Base-by-base conservation (phyloP, 2,113 vertebrate genomes). In the Dipodomys spectabilis region DNA sequence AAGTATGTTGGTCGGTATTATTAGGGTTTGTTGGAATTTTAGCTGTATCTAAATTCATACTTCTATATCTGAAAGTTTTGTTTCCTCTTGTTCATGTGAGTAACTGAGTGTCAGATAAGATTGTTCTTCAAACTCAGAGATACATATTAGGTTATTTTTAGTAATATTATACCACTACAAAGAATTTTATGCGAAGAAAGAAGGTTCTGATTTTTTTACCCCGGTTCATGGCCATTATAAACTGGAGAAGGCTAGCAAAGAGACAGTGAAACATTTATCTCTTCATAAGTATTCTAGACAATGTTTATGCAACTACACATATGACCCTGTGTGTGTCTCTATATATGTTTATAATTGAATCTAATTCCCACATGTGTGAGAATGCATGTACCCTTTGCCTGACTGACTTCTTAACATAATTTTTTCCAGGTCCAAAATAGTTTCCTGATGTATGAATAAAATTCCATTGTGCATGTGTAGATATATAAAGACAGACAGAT, bases 91-190 rank as follows among this genome's bases (percentile, higher is more conserved):
- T 91, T 92, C 45, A 49, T 23, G 30, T 49, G 25, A 92, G 32
- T 9, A 64, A 19, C 7, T n/a, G 12, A 80, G 1, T 75, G 84
- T 73, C 13, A 20, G 25, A 6, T 62, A 27, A 78, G 19, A 60
- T 2, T 86, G 79, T 9, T 80, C 30, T 87, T 93, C 60, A 90
- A 44, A 53, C 90, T 91, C 15, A 90, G 32, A 45, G 22, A 72
- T 53, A 81, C 82, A 1, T 1, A 57, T 7, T 60, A 15, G 79
- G 3, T 44, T 81, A 16, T 64, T 7, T 64, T 72, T 90, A 32
- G 15, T 60, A 86, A 88, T 23, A 18, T 18, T 88, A 79, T 6
- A 3, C 2, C 39, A 20, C 25, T n/a, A 35, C 23, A 57, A 65
- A 23, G 39, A 20, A 60, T 64, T 30, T 74, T 7, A 53, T 23